Conservation (phyloP, 2,797 vertebrate genomes). For the Calcarius lapponicus region DNA sequence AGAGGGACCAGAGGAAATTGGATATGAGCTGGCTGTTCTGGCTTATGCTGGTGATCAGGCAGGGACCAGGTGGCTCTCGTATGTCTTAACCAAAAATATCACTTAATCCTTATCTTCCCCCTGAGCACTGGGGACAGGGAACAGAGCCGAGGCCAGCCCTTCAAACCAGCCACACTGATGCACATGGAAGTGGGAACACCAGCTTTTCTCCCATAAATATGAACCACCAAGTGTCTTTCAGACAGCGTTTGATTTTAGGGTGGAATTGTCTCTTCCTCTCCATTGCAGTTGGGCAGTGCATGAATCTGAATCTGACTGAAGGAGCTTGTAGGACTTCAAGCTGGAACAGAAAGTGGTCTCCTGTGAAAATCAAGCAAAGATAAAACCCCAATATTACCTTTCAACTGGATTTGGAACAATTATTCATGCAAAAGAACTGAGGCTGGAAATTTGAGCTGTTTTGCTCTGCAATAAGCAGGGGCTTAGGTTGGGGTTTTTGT, state of each 20-base stretch:
- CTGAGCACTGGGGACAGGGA: not conserved
- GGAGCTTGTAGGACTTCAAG: not conserved
- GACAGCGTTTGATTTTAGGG: not conserved
- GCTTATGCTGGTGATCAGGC: not conserved
- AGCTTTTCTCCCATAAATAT: not conserved
- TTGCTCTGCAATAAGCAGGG: not conserved
- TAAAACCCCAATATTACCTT: not conserved
- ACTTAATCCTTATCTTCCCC: conserved; percentile 38
- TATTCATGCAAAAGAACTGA: not conserved
- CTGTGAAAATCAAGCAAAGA: conserved; percentile 27
- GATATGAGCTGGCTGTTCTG: conserved; percentile 18
- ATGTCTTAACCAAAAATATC: conserved; percentile 44
- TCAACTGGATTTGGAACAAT: not conserved
- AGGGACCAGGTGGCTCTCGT: conserved; percentile 35
- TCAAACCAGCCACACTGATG: not conserved
- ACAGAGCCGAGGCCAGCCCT: not conserved
- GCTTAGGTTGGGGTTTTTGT: not conserved
- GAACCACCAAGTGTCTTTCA: not conserved
- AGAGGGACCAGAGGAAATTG: not conserved
- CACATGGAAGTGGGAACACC: not conserved
- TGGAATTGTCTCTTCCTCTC: not conserved
- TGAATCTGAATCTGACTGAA: not conserved
- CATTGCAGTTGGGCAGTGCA: not conserved
- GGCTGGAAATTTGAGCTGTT: not conserved
- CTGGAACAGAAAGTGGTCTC: not conserved